phyloP scores from a whole-genome alignment of 2,797 vertebrate species.

The Bucorvus abyssinicus region DNA sequence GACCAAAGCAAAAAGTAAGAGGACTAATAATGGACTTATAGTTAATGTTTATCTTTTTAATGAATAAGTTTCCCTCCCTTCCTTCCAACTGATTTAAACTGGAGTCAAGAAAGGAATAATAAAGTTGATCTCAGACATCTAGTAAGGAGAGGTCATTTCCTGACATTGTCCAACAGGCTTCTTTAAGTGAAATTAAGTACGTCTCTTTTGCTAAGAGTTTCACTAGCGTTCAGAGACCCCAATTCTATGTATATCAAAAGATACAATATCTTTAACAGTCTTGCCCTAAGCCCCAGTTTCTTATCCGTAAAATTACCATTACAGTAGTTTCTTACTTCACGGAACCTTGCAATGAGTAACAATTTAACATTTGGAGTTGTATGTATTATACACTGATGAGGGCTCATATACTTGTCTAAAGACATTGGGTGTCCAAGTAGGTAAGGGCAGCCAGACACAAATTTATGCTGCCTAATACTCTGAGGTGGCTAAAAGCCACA shows the following conservation, averaged over 20 bases:
- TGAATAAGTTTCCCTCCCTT: neutral
- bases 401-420: neutral
- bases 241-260: neutral
- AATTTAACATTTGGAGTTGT: neutral
- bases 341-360: neutral
- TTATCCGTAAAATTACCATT: neutral
- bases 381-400: neutral
- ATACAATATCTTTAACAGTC: neutral
- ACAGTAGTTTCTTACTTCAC: neutral
- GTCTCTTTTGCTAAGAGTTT: neutral
- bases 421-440: neutral
- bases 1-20: neutral
- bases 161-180: neutral
- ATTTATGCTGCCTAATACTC: neutral
- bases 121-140: neutral
- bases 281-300: neutral
- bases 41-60: neutral
- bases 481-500: neutral
- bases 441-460: neutral
- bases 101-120: neutral
- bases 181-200: neutral
- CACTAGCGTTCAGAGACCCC: neutral
- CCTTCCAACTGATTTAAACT: neutral
- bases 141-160: neutral
- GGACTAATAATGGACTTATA: neutral